Evolutionary conservation across 2,888 invertebrate genomes (phyloP).

Genomic region (Mamestra brassicae): DNA sequence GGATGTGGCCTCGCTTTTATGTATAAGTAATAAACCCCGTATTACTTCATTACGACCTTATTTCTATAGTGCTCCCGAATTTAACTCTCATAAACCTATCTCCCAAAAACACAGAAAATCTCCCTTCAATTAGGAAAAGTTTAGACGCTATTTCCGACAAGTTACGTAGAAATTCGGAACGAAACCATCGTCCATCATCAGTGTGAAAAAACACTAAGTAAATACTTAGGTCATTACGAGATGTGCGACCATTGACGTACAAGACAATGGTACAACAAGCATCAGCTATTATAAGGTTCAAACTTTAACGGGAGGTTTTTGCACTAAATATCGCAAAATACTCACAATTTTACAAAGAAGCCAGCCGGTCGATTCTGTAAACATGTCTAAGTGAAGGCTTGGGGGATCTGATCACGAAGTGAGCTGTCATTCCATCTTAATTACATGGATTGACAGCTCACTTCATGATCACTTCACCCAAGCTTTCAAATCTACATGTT

Average conservation of each 20-base stretch:
- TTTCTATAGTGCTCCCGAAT: constrained; percentile 7
- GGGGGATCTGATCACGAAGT: too few species aligned
- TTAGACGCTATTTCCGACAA: constrained; percentile 5
- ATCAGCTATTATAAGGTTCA: background rate
- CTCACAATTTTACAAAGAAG: background rate
- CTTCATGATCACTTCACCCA: too few species aligned
- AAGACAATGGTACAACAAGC: background rate
- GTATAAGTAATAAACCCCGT: background rate
- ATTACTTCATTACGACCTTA: background rate
- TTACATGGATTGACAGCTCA: too few species aligned
- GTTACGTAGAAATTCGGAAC: constrained; percentile 2
- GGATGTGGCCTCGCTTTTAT: constrained; percentile 22
- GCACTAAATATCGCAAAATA: background rate
- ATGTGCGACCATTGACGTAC: background rate
- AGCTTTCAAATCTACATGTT: too few species aligned
- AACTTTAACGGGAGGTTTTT: constrained; percentile 7
- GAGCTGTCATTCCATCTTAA: too few species aligned
- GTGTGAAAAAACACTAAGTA: too few species aligned
- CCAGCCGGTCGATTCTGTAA: too few species aligned
- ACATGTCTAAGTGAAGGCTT: too few species aligned
- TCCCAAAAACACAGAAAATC: background rate
- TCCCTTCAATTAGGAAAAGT: background rate
- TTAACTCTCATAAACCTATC: background rate
- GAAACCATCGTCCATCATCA: background rate
- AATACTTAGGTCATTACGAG: background rate